Conservation (phyloP, 1,140 invertebrate species). For the Ceratosolen fusciceps region DNA sequence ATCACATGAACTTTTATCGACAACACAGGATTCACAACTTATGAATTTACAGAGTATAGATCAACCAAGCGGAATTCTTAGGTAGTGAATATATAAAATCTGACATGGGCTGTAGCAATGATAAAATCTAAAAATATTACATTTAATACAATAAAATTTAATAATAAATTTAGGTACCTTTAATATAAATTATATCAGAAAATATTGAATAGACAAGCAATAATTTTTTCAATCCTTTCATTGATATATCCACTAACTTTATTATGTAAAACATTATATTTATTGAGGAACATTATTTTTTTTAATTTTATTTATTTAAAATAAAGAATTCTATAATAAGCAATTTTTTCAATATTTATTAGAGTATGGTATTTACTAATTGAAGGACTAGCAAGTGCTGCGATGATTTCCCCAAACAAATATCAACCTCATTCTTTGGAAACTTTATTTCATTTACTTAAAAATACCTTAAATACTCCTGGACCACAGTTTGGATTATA, state of each 20-base stretch:
- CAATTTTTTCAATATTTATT: neutral
- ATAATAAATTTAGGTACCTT: too few species aligned
- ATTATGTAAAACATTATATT: too few species aligned
- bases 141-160: too few species aligned
- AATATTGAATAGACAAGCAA: too few species aligned
- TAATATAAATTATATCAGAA: too few species aligned
- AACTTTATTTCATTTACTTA: slow-evolving; percentile 86
- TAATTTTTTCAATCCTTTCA: too few species aligned
- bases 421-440: slow-evolving; percentile 91
- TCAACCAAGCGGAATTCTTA: slow-evolving; percentile 86
- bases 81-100: slow-evolving; percentile 58
- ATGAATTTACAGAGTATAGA: slow-evolving; percentile 80
- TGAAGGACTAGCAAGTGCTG: slow-evolving; percentile 89
- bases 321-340: too few species aligned
- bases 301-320: too few species aligned
- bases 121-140: too few species aligned
- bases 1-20: slow-evolving; percentile 76
- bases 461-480: slow-evolving; percentile 81
- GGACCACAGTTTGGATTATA: slow-evolving; percentile 89
- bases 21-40: slow-evolving; percentile 71
- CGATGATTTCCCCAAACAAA: slow-evolving; percentile 83
- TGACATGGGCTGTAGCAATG: too few species aligned
- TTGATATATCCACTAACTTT: too few species aligned
- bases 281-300: too few species aligned
- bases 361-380: slow-evolving; percentile 89